Conservation (phyloP, 2,113 vertebrate genomes). For the Baryphthengus martii region DNA sequence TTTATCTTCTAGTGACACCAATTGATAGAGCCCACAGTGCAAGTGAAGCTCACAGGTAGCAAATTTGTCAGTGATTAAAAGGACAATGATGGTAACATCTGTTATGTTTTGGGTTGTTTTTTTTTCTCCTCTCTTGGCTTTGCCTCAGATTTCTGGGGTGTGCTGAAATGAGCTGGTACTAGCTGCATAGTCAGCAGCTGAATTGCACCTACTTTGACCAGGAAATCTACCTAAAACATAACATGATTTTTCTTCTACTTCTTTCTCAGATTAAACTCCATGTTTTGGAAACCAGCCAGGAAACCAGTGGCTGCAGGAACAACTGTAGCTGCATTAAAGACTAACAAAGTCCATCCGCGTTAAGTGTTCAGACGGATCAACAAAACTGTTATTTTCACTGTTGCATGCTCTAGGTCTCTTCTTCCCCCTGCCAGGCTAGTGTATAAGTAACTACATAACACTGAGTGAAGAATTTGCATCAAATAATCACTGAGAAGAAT, state of each 20-base stretch:
- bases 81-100: not conserved
- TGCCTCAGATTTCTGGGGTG: not conserved
- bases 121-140: not conserved
- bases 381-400: not conserved
- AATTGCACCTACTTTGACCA: not conserved
- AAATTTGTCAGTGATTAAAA: conserved; percentile 1
- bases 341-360: too few species aligned
- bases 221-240: not conserved
- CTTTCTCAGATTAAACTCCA: not conserved
- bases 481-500: not conserved
- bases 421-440: not conserved
- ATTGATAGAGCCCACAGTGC: not conserved
- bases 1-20: not conserved
- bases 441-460: not conserved
- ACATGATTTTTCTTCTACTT: not conserved
- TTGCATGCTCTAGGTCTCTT: not conserved
- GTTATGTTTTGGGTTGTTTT: not conserved
- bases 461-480: not conserved
- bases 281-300: not conserved
- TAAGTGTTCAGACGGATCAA: not conserved
- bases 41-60: not conserved
- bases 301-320: not conserved
- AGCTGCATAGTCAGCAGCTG: not conserved
- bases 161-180: not conserved
- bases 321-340: not conserved